Percentiles rank a stretch among this genome's conserved stretches.
These are phyloP conservation scores for Pontoporia blainvillei DNA, from an alignment of 2,113 vertebrate species.

Conservation along the genomic window DNA sequence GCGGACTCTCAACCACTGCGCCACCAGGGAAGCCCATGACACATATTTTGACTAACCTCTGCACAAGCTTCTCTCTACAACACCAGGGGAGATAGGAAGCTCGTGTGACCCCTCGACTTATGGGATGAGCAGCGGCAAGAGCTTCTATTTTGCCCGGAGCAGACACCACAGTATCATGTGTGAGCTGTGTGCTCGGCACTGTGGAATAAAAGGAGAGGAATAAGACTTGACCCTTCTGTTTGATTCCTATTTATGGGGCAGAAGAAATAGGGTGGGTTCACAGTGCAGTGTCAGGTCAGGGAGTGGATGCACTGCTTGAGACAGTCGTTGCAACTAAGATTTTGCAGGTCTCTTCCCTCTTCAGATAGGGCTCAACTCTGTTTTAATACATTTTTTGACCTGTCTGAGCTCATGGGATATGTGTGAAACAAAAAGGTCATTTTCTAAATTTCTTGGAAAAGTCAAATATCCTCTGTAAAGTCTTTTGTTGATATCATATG, in stretches of 20 bases:
- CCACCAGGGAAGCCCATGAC: too few relatives aligned
- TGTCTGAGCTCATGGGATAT: neutral
- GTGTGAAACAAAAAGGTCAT: neutral
- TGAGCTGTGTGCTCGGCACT: neutral
- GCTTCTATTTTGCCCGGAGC: neutral
- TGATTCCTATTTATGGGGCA: neutral
- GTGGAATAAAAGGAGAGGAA: neutral
- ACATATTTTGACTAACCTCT: neutral
- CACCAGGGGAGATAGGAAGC: neutral
- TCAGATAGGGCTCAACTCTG: neutral
- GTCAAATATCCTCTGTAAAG: neutral
- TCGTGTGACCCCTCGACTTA: neutral
- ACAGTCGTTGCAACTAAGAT: neutral
- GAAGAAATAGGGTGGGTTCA: neutral
- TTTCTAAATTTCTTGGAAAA: conserved; percentile 3
- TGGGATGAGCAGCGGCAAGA: neutral
- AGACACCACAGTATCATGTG: too few relatives aligned
- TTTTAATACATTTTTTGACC: neutral
- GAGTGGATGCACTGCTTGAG: neutral
- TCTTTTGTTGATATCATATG: neutral
- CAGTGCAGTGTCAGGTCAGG: neutral
- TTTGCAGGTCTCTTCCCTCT: neutral
- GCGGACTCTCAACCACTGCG: too few relatives aligned
- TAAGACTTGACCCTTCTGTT: neutral
- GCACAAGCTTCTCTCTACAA: neutral